Evolutionary conservation across 2,888 invertebrate genomes (phyloP).

Genomic region (Drosophila basisetae): DNA sequence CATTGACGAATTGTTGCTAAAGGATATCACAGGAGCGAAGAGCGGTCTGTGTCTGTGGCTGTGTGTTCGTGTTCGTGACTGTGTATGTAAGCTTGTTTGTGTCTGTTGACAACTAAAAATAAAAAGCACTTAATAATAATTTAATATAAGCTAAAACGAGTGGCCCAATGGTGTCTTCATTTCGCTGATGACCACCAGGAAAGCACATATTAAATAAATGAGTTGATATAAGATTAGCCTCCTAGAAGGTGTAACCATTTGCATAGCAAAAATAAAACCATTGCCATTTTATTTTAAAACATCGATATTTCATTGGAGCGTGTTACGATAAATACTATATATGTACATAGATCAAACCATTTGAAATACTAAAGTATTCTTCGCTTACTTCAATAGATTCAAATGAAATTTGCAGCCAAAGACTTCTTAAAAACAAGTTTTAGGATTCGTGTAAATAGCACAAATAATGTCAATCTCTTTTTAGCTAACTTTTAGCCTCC

Average conservation of each 20-base stretch:
- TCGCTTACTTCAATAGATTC: neutral
- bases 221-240: neutral
- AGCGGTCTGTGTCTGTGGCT: neutral
- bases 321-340: neutral
- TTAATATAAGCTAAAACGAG: slow-evolving; percentile 44
- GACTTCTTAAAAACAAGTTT: neutral
- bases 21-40: slow-evolving; percentile 37
- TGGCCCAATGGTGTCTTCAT: slow-evolving; percentile 27
- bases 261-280: neutral
- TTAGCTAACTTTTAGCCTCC: neutral
- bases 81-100: slow-evolving; percentile 15
- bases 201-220: neutral
- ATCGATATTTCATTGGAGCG: neutral
- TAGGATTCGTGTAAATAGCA: neutral
- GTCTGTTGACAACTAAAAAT: slow-evolving; percentile 49
- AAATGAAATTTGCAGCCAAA: neutral
- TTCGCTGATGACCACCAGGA: neutral
- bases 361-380: neutral
- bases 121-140: slow-evolving; percentile 74
- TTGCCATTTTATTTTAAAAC: neutral
- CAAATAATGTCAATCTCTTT: neutral
- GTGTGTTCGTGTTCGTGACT: neutral
- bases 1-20: slow-evolving; percentile 74
- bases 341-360: neutral
- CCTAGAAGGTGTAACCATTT: neutral